These are phyloP conservation scores for Drosophila paucipuncta DNA, from an alignment of 2,888 invertebrate genomes.

Conservation along the genomic window DNA sequence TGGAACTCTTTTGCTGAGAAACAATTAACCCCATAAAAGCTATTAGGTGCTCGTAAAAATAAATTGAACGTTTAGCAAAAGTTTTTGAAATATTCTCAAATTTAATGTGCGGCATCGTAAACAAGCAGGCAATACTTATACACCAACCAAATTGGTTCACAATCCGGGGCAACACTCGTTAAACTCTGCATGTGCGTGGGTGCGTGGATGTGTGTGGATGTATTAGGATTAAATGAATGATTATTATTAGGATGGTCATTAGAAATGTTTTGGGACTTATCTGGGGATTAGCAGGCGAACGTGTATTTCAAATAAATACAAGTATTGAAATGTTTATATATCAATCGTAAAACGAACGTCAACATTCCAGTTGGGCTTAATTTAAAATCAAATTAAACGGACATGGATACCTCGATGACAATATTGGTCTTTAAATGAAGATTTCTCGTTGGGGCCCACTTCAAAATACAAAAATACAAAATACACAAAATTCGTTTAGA, in stretches of 20 bases:
- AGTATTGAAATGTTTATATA: conserved; percentile 34
- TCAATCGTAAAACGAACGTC: conserved; percentile 4
- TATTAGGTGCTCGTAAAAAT: conserved; percentile 38
- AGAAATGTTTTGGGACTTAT: conserved; percentile 41
- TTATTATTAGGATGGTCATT: conserved; percentile 59
- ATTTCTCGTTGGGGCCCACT: conserved; percentile 1
- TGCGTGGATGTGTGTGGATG: conserved; percentile 5
- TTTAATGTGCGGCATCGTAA: conserved; percentile 66
- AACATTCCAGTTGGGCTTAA: neutral
- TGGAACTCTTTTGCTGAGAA: neutral
- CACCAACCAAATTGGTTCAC: conserved; percentile 50
- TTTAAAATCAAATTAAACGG: neutral
- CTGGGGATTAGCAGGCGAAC: conserved; percentile 30
- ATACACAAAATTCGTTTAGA: conserved; percentile 29
- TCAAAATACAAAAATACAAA: conserved; percentile 21
- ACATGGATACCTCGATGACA: neutral
- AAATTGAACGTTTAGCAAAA: conserved; percentile 44
- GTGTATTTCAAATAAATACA: conserved; percentile 38
- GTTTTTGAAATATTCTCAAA: conserved; percentile 52
- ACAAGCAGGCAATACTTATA: conserved; percentile 57
- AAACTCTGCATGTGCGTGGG: conserved; percentile 17
- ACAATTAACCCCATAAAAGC: neutral
- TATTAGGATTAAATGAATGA: conserved; percentile 54
- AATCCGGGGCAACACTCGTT: conserved; percentile 48
- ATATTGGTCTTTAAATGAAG: conserved; percentile 13